Evolutionary conservation across 2,113 vertebrate genomes (phyloP), one percentile per base, ranked within the genome.

Genomic region (Melanerpes aurifrons): DNA sequence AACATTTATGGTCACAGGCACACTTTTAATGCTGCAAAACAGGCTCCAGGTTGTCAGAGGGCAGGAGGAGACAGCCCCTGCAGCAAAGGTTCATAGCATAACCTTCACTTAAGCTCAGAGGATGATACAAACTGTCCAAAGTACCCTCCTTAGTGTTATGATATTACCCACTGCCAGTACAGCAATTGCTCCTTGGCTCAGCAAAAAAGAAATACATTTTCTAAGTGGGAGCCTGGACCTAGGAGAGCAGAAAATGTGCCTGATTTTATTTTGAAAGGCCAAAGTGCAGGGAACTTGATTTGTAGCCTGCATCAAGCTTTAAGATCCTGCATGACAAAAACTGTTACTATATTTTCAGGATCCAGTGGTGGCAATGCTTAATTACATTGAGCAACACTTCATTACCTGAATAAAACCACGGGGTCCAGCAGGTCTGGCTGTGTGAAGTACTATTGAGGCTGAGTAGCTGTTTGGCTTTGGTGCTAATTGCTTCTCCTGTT

Each of bases 21-120:
- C 12, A 32, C 25, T 37, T 59, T 19, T 78, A 3, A 6, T 35
- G 28, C 66, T 75, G 63, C 35, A 29, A 4, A 83, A 53, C 43
- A 61, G 40, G 29, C 12, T 45, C 32, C 15, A 15, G 56, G 50
- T 28, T 71, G 66, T 1, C 21, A 5, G 32, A 57, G 45, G 6
- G 22, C 0, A 0, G 14, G 67, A 69, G 82, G 10, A 86, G 67
- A 24, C 35, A 62, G 32, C 57, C 9, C 29, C 56, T 0, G 0
- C 9, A 19, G 62, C 31, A 17, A 19, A 20, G 48, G n/a, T 22
- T 17, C 15, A 1, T 4, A 13, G 25, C 48, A 22, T 37, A 58
- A 66, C 32, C 73, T 64, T 82, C 12, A 7, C 74, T 6, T 14
- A 6, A 16, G 50, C 45, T 29, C 47, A 45, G 66, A 19, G 47